Conservation (phyloP, 2,797 vertebrate genomes). For the Streptopelia turtur region DNA sequence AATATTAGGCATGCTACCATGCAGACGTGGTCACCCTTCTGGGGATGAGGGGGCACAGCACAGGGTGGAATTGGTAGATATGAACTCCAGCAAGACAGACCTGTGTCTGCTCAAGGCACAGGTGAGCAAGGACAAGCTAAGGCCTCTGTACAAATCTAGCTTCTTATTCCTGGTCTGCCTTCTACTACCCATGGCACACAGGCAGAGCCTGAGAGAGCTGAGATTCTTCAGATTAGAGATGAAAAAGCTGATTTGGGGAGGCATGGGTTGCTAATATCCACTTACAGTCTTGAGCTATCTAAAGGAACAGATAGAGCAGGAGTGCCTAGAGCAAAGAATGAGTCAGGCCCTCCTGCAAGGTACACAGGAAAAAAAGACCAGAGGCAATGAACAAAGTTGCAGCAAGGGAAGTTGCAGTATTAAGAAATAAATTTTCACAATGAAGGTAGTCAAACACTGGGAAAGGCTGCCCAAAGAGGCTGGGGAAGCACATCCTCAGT, state of each 20-base stretch:
- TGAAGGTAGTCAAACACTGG: not conserved
- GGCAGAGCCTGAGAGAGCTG: not conserved
- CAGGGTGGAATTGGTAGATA: not conserved
- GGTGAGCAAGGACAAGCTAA: not conserved
- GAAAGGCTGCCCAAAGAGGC: not conserved
- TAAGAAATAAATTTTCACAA: not conserved
- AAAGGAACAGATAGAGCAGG: rapidly evolving
- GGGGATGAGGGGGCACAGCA: not conserved
- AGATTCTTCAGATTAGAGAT: not conserved
- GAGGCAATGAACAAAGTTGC: not conserved
- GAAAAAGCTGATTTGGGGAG: not conserved
- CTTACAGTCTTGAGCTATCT: not conserved
- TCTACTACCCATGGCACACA: not conserved
- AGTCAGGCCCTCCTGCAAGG: not conserved
- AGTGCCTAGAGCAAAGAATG: not conserved
- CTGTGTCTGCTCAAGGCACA: not conserved
- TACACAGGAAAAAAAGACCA: not conserved
- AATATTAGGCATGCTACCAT: rapidly evolving
- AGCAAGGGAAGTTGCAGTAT: not conserved
- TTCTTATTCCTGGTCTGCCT: not conserved
- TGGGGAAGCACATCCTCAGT: not conserved
- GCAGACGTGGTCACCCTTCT: not conserved
- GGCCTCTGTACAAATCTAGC: not conserved
- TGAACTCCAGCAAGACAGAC: not conserved
- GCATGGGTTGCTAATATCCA: rapidly evolving